phyloP scores from a whole-genome alignment of 2,888 invertebrate species.

The Melanargia galathea region DNA sequence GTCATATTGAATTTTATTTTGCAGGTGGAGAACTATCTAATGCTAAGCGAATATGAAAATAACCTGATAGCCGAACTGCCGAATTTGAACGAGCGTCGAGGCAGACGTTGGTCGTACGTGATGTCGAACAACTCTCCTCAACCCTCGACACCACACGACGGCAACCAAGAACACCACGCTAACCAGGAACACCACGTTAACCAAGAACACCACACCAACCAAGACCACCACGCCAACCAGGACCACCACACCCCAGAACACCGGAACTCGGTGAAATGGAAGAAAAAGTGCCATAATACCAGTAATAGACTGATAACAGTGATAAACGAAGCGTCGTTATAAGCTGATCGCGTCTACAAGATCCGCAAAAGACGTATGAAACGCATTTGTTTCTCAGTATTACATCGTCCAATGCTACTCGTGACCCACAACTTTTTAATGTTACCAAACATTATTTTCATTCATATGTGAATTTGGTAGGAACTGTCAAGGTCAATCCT shows the following conservation, averaged over 20 bases:
- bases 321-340: constrained; percentile 88
- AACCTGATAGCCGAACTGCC: constrained; percentile 91
- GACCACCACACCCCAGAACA: constrained; percentile 68
- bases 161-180: background rate
- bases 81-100: constrained; percentile 86
- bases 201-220: background rate
- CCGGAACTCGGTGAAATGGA: constrained; percentile 69
- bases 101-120: constrained; percentile 88
- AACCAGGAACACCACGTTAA: background rate
- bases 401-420: too few species aligned
- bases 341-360: constrained; percentile 39
- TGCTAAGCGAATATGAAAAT: constrained; percentile 93
- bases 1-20: constrained; percentile 37
- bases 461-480: too few species aligned
- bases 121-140: constrained; percentile 65
- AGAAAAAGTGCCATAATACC: constrained; percentile 79
- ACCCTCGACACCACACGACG: constrained; percentile 43
- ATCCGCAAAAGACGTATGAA: background rate
- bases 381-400: too few species aligned
- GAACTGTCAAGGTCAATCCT: too few species aligned
- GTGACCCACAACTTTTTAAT: too few species aligned
- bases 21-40: constrained; percentile 91
- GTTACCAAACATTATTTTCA: too few species aligned
- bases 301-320: constrained; percentile 88
- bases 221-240: constrained; percentile 36